Evolutionary conservation across 2,888 invertebrate genomes (phyloP).

Genomic region (Stenoptilia bipunctidactyla): DNA sequence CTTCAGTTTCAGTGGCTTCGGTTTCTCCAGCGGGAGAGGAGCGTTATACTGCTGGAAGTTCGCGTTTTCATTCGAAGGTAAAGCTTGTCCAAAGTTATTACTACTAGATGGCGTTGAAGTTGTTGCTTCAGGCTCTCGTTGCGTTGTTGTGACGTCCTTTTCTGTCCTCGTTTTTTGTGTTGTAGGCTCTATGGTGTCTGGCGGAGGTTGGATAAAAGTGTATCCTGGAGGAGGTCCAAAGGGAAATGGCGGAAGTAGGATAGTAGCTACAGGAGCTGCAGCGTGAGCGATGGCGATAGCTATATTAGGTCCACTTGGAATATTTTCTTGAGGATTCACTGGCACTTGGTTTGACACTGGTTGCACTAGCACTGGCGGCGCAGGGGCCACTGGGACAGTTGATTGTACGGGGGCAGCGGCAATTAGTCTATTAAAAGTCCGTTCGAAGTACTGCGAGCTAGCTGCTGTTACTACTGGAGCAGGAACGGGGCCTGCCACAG

Average conservation of each 20-base stretch:
- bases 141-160: conserved; percentile 29
- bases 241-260: conserved; percentile 54
- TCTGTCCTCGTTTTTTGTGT: conserved; percentile 32
- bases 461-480: conserved; percentile 74
- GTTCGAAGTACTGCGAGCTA: conserved; percentile 77
- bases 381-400: conserved; percentile 23
- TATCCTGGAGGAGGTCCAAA: conserved; percentile 48
- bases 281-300: conserved; percentile 57
- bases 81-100: conserved; percentile 42
- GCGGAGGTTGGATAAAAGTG: conserved; percentile 36
- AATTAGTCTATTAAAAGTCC: conserved; percentile 71
- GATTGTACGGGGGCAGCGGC: conserved; percentile 30
- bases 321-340: conserved; percentile 20
- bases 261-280: conserved; percentile 54
- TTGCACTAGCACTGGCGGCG: conserved; percentile 21
- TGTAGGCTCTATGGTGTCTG: conserved; percentile 37
- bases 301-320: conserved; percentile 41
- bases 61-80: conserved; percentile 43
- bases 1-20: conserved; percentile 40
- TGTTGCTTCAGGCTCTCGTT: conserved; percentile 31
- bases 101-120: conserved; percentile 44
- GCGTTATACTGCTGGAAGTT: conserved; percentile 38
- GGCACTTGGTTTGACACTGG: conserved; percentile 13
- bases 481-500: conserved; percentile 14
- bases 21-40: conserved; percentile 20